Evolutionary conservation across 2,888 invertebrate genomes (phyloP).

Genomic region (Dynastes grantii): DNA sequence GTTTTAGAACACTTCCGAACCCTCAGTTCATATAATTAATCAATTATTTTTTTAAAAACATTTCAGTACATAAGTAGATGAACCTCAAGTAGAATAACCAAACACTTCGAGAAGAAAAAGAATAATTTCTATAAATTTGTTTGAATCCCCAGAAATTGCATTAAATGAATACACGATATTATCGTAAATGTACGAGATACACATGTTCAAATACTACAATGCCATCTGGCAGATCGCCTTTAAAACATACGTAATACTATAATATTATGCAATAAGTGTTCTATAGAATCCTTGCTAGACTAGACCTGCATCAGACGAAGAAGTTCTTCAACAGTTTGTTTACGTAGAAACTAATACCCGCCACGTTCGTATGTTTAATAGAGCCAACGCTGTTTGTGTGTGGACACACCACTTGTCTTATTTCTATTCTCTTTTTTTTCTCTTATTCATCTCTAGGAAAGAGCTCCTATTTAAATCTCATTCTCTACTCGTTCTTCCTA

Average conservation of each 20-base stretch:
- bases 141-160: no score
- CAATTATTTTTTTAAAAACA: no score
- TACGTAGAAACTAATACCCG: conserved; percentile 16
- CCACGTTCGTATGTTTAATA: background rate
- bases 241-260: background rate
- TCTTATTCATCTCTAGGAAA: background rate
- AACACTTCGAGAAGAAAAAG: no score
- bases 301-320: conserved; percentile 7
- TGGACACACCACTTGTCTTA: conserved; percentile 10
- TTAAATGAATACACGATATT: no score
- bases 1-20: no score
- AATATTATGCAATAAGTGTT: background rate
- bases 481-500: background rate
- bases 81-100: no score
- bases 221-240: conserved; percentile 8
- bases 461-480: conserved; percentile 4
- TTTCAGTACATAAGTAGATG: no score
- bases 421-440: background rate
- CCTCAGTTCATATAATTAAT: no score
- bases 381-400: background rate
- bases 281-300: background rate
- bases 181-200: no score
- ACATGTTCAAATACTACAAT: no score
- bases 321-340: conserved; percentile 8
- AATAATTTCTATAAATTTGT: no score